Conservation (phyloP, 2,113 vertebrate species). For the Halichoerus grypus region DNA sequence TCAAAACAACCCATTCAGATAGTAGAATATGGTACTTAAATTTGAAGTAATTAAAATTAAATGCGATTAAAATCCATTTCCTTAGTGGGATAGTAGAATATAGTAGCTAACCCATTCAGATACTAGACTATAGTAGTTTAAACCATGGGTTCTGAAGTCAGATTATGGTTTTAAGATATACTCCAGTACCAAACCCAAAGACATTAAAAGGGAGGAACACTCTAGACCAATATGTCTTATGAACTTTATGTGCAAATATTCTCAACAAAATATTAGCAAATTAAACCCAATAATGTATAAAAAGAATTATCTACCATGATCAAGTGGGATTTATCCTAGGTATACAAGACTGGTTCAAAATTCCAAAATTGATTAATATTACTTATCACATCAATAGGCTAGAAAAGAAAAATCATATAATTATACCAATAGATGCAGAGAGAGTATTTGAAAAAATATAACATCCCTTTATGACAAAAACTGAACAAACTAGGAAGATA, state of each 20-base stretch:
- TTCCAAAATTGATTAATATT: neutral
- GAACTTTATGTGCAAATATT: neutral
- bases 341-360: neutral
- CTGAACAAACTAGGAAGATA: neutral
- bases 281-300: neutral
- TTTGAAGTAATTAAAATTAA: neutral
- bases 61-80: neutral
- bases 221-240: neutral
- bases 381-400: neutral
- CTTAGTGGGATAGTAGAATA: neutral
- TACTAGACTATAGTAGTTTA: neutral
- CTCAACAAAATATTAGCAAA: neutral
- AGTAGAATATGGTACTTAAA: neutral
- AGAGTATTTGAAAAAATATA: neutral
- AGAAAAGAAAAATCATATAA: neutral
- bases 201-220: neutral
- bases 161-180: neutral
- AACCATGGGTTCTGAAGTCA: neutral
- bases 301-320: neutral
- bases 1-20: neutral
- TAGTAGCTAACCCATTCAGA: neutral
- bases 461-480: neutral
- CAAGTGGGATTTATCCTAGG: neutral
- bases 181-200: neutral
- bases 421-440: neutral